Conservation (phyloP, 37 sponge, comb jelly and placozoan genomes). For the Axinella damicornis region DNA sequence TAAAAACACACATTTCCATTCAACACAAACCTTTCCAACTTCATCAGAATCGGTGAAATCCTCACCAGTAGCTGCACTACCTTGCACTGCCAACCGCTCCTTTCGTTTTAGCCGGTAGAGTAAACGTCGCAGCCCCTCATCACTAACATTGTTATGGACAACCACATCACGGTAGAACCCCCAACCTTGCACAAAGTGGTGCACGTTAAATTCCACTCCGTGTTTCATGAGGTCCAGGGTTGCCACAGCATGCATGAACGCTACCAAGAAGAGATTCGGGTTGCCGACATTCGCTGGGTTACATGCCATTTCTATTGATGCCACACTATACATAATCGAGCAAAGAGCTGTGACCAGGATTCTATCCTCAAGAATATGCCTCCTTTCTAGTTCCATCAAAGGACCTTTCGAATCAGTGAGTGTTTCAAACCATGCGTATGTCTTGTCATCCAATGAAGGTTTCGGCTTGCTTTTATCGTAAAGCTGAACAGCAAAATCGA, state of each 20-base stretch:
- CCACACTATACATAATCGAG: conserved; percentile 53
- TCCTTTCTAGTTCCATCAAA: not conserved
- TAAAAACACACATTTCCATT: too few relatives aligned
- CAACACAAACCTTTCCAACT: too few relatives aligned
- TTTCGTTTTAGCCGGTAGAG: not conserved
- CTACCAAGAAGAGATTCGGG: conserved; percentile 38
- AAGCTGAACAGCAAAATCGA: not conserved
- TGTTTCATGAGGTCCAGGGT: conserved; percentile 13
- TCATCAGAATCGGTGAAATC: too few relatives aligned
- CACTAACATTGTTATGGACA: conserved; percentile 3
- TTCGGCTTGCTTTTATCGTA: not conserved
- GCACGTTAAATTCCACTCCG: not conserved
- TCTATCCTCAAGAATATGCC: not conserved
- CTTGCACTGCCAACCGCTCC: too few relatives aligned
- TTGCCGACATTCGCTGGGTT: not conserved
- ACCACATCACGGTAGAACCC: conserved; percentile 33
- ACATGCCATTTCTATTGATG: conserved; percentile 33
- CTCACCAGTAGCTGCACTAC: not conserved
- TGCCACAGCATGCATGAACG: conserved; percentile 32
- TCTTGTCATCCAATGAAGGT: not conserved
- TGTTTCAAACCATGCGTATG: not conserved
- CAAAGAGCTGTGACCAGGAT: conserved; percentile 25
- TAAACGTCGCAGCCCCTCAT: not conserved
- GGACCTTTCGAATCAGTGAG: not conserved
- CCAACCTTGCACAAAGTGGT: conserved; percentile 19